Evolutionary conservation across 2,888 invertebrate genomes (phyloP).

Genomic region (Sinodicranocentrus sp.): DNA sequence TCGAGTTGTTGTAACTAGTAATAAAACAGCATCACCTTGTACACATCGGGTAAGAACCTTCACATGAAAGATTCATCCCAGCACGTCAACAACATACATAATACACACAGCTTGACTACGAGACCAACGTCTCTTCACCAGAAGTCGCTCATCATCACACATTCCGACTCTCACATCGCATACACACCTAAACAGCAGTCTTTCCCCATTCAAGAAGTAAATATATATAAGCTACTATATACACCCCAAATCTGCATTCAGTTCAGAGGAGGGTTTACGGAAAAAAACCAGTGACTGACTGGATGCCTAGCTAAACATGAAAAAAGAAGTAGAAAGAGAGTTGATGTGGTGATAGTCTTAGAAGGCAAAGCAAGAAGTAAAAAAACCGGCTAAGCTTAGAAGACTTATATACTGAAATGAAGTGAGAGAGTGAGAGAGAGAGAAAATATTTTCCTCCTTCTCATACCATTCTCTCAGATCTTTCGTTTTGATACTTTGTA

Average conservation of each 20-base stretch:
- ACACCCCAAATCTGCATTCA: constrained; percentile 12
- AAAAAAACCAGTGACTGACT: background rate
- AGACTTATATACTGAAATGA: constrained; percentile 3
- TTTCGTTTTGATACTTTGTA: constrained; percentile 28
- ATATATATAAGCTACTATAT: too few species aligned
- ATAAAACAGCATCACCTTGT: constrained; percentile 33
- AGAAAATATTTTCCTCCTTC: constrained; percentile 2
- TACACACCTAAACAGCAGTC: too few species aligned
- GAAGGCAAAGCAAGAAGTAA: constrained; percentile 11
- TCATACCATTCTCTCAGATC: background rate
- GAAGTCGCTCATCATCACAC: too few species aligned
- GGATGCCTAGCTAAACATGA: constrained; percentile 6
- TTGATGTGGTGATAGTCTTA: background rate
- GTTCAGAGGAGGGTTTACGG: background rate
- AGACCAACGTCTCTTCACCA: too few species aligned
- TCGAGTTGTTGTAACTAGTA: constrained; percentile 3
- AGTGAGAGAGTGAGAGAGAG: background rate
- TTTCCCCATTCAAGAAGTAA: too few species aligned
- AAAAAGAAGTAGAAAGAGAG: background rate
- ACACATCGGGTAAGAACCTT: background rate
- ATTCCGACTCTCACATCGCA: too few species aligned
- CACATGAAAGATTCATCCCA: constrained; percentile 41
- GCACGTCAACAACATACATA: constrained; percentile 31
- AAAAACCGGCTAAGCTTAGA: background rate
- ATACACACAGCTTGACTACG: too few species aligned